A percentile compares a stretch with the other conserved stretches of the same genome.
phyloP scores from a whole-genome alignment of 2,888 invertebrate species.

The Lucinisca nassula region DNA sequence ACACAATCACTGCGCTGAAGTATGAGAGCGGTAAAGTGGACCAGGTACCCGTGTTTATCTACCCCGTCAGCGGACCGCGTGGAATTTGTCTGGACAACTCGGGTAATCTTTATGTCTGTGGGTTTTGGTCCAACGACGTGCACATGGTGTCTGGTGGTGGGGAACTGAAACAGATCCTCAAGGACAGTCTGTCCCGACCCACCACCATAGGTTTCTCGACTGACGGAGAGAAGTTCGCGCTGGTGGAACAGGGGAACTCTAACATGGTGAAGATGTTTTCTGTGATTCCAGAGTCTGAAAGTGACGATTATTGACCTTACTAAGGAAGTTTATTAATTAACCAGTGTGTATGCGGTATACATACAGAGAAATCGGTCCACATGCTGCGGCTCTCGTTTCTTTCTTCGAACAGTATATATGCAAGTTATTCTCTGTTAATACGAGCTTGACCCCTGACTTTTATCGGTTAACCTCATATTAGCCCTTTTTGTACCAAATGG shows the following conservation, averaged over 20 bases:
- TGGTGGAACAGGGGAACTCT: constrained; percentile 65
- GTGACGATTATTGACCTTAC: no score
- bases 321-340: no score
- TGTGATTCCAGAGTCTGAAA: constrained; percentile 44
- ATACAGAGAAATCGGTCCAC: no score
- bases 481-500: no score
- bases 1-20: constrained; percentile 60
- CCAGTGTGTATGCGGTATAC: no score
- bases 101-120: constrained; percentile 65
- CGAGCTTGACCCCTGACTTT: no score
- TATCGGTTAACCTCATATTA: no score
- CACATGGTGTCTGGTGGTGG: constrained; percentile 63
- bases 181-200: constrained; percentile 58
- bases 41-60: constrained; percentile 61
- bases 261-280: constrained; percentile 62
- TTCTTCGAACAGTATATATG: no score
- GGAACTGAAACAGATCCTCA: constrained; percentile 52
- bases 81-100: constrained; percentile 58
- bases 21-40: constrained; percentile 58
- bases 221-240: constrained; percentile 60
- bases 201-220: constrained; percentile 52
- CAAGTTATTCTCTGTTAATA: no score
- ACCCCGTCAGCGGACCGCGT: constrained; percentile 64
- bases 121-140: constrained; percentile 70
- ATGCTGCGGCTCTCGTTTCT: no score